These are phyloP conservation scores for Aethes cnicana DNA, from an alignment of 2,888 invertebrate genomes.

Conservation along the genomic window DNA sequence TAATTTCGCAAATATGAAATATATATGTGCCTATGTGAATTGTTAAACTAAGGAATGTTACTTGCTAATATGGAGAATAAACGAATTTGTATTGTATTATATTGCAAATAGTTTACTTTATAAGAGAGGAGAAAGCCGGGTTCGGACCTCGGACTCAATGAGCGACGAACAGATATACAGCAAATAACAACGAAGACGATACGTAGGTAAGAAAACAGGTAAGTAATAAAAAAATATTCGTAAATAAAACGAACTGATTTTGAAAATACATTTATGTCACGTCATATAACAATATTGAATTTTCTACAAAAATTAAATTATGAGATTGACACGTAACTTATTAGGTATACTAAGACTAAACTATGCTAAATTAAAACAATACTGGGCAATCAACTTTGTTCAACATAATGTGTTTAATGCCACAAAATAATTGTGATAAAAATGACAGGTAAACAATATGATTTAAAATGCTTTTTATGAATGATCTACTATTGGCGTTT, in stretches of 20 bases:
- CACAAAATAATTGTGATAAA: background rate
- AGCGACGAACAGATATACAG: no score
- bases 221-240: no score
- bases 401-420: background rate
- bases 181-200: no score
- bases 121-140: no score
- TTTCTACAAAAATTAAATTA: conserved; percentile 15
- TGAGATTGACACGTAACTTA: conserved; percentile 15
- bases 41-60: no score
- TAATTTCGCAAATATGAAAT: no score
- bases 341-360: conserved; percentile 9
- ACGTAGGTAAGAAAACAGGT: no score
- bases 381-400: conserved; percentile 14
- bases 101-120: no score
- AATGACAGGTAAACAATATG: background rate
- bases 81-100: no score
- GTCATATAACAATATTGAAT: conserved; percentile 12
- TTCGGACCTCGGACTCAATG: no score
- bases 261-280: conserved; percentile 21
- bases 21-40: no score
- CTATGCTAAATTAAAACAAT: conserved; percentile 23
- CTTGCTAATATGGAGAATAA: no score
- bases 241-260: conserved; percentile 24
- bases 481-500: background rate
- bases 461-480: background rate